phyloP scores from a whole-genome alignment of 1,140 invertebrate genomes.

The Plutomurus gul region DNA sequence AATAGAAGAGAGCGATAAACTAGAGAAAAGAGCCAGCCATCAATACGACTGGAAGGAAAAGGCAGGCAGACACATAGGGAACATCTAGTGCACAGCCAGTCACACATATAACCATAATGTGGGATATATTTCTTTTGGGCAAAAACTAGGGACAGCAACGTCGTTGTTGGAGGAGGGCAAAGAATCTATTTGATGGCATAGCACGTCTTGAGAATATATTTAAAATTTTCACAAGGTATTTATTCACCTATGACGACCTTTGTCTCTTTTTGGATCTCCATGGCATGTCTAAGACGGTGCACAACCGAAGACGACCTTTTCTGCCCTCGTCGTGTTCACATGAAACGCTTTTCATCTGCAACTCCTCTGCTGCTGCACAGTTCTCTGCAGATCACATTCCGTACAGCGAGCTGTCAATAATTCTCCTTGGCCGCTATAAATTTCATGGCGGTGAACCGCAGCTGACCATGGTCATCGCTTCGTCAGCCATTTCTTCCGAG shows the following conservation, averaged over 20 bases:
- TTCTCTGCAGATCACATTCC: too few relatives aligned
- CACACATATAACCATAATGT: not conserved
- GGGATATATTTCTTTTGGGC: constrained; percentile 3
- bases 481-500: too few relatives aligned
- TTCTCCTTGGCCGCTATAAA: not conserved
- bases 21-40: too few relatives aligned
- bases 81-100: not conserved
- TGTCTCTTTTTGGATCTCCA: not conserved
- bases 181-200: constrained; percentile 12
- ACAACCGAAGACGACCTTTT: not conserved
- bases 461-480: too few relatives aligned
- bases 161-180: not conserved
- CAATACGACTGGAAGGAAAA: too few relatives aligned
- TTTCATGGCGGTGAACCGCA: constrained; percentile 19
- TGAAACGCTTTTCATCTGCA: not conserved
- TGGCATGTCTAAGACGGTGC: not conserved
- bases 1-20: too few relatives aligned
- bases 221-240: constrained; percentile 24
- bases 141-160: not conserved
- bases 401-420: not conserved
- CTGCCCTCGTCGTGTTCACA: not conserved
- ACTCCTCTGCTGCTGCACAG: not conserved
- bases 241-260: constrained; percentile 20
- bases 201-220: not conserved
- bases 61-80: too few relatives aligned